phyloP scores from a whole-genome alignment of 2,797 vertebrate genomes.

The Liparis tanakae region DNA sequence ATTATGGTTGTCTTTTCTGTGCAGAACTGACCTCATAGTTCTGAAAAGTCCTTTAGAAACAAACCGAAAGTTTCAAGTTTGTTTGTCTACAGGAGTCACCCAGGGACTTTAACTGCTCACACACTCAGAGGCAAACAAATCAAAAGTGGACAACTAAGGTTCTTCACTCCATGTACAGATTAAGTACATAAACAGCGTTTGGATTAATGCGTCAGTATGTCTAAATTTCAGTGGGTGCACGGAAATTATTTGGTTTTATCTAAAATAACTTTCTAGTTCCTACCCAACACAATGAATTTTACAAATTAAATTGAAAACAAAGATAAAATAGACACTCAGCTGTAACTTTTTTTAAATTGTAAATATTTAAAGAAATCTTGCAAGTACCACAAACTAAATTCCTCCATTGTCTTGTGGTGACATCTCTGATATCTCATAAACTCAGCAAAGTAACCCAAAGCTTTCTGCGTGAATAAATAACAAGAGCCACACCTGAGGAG shows the following conservation, averaged over 20 bases:
- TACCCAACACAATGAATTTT: not conserved
- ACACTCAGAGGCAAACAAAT: slow-evolving; percentile 25
- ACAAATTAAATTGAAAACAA: not conserved
- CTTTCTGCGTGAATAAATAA: not conserved
- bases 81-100: slow-evolving; percentile 18
- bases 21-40: not conserved
- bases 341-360: not conserved
- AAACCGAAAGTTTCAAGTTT: slow-evolving; percentile 9
- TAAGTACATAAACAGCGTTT: not conserved
- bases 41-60: not conserved
- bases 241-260: too few species aligned
- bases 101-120: slow-evolving; percentile 9
- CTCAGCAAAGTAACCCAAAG: not conserved
- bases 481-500: not conserved
- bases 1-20: not conserved
- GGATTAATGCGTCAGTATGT: slow-evolving; percentile 14
- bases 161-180: slow-evolving; percentile 30
- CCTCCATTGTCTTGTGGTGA: not conserved
- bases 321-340: not conserved
- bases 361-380: not conserved
- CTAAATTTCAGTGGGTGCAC: slow-evolving; percentile 7
- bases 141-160: slow-evolving; percentile 37
- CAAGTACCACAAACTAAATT: not conserved
- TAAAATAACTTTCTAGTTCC: not conserved
- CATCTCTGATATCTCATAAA: not conserved